Conservation (phyloP, 2,113 vertebrate genomes). For the Equus quagga region DNA sequence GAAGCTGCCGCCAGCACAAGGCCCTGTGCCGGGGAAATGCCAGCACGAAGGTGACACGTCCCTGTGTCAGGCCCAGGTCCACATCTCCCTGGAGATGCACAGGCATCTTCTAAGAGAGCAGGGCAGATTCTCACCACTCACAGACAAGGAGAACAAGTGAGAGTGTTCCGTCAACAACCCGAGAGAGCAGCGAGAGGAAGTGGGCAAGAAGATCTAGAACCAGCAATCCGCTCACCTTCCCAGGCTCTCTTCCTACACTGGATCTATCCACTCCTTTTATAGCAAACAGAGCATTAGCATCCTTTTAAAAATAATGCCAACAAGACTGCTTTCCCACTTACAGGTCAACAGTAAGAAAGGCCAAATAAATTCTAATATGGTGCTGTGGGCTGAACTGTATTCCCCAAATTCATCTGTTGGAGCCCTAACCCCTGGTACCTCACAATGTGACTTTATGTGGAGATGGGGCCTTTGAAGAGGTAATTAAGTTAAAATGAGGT, state of each 20-base stretch:
- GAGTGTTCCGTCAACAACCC: background rate
- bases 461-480: background rate
- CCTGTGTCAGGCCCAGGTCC: background rate
- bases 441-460: background rate
- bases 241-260: background rate
- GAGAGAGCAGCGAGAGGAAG: background rate
- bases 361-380: background rate
- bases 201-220: background rate
- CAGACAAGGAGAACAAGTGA: background rate
- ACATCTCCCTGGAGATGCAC: background rate
- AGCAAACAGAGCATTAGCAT: background rate
- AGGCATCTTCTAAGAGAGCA: background rate
- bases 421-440: background rate
- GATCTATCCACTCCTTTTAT: background rate
- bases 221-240: background rate
- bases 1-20: background rate
- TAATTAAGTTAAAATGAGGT: background rate
- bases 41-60: rapidly evolving
- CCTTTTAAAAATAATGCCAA: background rate
- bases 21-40: too few species aligned
- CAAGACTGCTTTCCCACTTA: background rate
- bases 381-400: background rate
- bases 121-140: background rate
- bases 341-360: background rate
- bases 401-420: background rate